Evolutionary conservation across 2,113 vertebrate genomes (phyloP).

Genomic region (Todiramphus saurophagus): DNA sequence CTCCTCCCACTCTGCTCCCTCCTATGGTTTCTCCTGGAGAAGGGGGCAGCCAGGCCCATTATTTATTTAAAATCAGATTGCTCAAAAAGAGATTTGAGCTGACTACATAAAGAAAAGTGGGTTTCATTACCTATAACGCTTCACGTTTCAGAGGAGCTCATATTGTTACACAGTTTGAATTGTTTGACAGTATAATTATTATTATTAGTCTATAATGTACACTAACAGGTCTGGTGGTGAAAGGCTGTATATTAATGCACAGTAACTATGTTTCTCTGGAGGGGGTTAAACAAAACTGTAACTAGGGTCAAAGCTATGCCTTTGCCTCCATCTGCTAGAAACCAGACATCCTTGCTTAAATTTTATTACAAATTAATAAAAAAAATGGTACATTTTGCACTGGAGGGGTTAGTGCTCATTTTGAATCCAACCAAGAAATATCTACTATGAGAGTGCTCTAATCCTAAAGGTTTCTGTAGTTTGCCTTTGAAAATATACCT

Average conservation of each 20-base stretch:
- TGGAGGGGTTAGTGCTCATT: neutral
- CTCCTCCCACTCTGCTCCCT: constrained; percentile 43
- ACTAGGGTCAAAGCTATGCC: constrained; percentile 43
- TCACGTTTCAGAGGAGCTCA: constrained; percentile 48
- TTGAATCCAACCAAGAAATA: neutral
- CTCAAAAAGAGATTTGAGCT: constrained; percentile 36
- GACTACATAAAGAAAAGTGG: constrained; percentile 52
- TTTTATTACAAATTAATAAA: constrained; percentile 58
- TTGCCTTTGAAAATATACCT: neutral
- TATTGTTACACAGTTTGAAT: constrained; percentile 61
- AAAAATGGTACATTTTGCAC: neutral
- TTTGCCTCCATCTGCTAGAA: constrained; percentile 47
- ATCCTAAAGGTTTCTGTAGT: neutral
- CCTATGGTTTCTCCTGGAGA: neutral
- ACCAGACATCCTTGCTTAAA: neutral
- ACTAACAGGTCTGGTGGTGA: constrained; percentile 57
- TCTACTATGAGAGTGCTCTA: neutral
- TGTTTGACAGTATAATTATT: constrained; percentile 70
- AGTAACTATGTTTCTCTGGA: constrained; percentile 46
- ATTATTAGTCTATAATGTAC: constrained; percentile 67
- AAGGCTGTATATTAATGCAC: constrained; percentile 62
- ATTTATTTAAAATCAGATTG: constrained; percentile 50
- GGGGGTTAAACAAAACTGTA: constrained; percentile 67
- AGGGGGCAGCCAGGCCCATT: neutral
- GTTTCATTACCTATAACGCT: constrained; percentile 53